Evolutionary conservation across 1,140 invertebrate genomes (phyloP).

Genomic region (Himalopsyche phryganea): DNA sequence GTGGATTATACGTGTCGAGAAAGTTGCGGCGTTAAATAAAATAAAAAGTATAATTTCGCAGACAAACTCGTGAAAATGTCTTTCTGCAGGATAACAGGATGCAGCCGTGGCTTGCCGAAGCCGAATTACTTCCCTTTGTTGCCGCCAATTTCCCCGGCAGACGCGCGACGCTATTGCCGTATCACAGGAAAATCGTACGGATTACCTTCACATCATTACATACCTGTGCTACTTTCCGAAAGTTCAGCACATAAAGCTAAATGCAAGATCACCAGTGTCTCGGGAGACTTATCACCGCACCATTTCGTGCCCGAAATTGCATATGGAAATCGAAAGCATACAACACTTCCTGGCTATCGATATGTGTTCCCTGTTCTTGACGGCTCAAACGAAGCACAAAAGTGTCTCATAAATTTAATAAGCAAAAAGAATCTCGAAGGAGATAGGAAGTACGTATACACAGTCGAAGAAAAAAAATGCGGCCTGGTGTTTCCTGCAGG

Average conservation of each 20-base stretch:
- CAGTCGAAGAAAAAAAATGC: conserved; percentile 67
- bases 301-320: conserved; percentile 56
- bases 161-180: conserved; percentile 73
- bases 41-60: no score
- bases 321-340: conserved; percentile 62
- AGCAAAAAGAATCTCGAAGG: conserved; percentile 59
- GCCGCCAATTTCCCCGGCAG: conserved; percentile 74
- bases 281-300: conserved; percentile 55
- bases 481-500: conserved; percentile 71
- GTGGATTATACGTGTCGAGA: no score
- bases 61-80: conserved; percentile 50
- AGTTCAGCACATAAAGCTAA: conserved; percentile 54
- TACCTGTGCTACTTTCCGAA: conserved; percentile 66
- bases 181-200: conserved; percentile 80
- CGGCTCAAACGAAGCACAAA: conserved; percentile 60
- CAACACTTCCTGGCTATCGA: conserved; percentile 65
- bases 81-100: conserved; percentile 78
- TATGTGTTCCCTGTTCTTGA: conserved; percentile 72
- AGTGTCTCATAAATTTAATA: conserved; percentile 58
- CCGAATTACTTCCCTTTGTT: conserved; percentile 80
- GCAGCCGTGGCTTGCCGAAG: conserved; percentile 72
- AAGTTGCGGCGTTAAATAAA: no score
- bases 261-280: conserved; percentile 63
- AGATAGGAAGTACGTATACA: conserved; percentile 67
- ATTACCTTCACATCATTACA: conserved; percentile 72